Evolutionary conservation across 1,140 invertebrate species (phyloP).

Genomic region (Temnothorax curvispinosus): DNA sequence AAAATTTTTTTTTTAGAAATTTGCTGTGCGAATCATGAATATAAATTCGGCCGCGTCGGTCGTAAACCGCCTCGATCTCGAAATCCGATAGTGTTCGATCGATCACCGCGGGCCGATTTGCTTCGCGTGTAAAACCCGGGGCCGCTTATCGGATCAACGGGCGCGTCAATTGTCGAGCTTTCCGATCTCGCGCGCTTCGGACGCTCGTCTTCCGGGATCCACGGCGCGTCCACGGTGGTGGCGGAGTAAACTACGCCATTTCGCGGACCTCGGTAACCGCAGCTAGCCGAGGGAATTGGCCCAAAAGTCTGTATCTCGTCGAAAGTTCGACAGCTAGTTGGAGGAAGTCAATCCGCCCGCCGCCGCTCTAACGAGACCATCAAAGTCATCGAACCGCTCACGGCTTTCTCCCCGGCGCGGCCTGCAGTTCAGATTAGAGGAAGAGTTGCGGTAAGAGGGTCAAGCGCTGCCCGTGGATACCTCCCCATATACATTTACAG

Average conservation of each 20-base stretch:
- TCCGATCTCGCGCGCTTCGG: constrained; percentile 31
- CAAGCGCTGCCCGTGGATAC: not conserved
- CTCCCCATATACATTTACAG: not conserved
- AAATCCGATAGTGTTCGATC: constrained; percentile 26
- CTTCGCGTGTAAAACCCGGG: constrained; percentile 17
- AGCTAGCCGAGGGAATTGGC: constrained; percentile 54
- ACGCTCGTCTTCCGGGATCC: constrained; percentile 37
- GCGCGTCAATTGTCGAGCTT: constrained; percentile 53
- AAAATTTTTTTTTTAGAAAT: not conserved
- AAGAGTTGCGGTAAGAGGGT: constrained; percentile 48
- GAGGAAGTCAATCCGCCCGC: constrained; percentile 64
- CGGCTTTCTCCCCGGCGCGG: constrained; percentile 8
- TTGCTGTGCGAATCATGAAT: not conserved
- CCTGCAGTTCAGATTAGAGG: constrained; percentile 61
- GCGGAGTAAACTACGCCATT: constrained; percentile 49
- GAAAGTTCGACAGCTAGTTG: constrained; percentile 68
- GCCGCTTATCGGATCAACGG: constrained; percentile 50
- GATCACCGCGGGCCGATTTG: constrained; percentile 47
- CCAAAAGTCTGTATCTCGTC: constrained; percentile 66
- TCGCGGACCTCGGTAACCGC: constrained; percentile 31
- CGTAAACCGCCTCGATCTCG: constrained; percentile 9
- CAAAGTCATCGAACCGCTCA: constrained; percentile 60
- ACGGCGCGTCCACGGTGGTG: constrained; percentile 22
- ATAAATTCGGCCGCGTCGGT: constrained; percentile 14
- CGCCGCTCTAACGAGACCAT: constrained; percentile 64